Base-by-base conservation (phyloP, 1,140 invertebrate genomes). In the Augochlora pura region DNA sequence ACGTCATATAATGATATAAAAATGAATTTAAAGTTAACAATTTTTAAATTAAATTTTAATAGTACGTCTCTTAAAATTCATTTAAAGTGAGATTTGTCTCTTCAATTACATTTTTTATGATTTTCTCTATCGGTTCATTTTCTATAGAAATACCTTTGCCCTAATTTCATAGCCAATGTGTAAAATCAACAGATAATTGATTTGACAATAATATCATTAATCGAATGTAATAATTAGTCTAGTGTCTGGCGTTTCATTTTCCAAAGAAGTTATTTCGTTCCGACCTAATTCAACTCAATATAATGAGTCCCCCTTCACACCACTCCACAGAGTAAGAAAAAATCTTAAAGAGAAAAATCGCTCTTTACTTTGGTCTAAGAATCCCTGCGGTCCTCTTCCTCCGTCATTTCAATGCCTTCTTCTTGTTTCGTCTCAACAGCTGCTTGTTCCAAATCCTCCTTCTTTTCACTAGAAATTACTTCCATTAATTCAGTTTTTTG, bases 321-420 rank as follows among this genome's bases (percentile, higher is more conserved):
- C 76, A 78, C 76, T 78, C 68, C 76, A 64, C 68, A 72, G 76
- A 78, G 76, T 78, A 64, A 78, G 60, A 71, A 78, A 78, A 65
- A 78, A 72, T 72, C 18, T 78, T 57, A 72, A 78, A 69, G 65
- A 78, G 60, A 77, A 77, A 72, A 78, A 78, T 78, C 60, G 76
- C 76, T 78, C 38, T 78, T 78, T 78, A 78, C 76, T 78, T 78
- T 78, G 76, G 76, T 78, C 76, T 78, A 78, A 78, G 76, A 78
- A 72, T 78, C 76, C 76, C 76, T 78, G 76, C 69, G 32, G 63
- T 78, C 79, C 66, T 77, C 78, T 77, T 81, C 72, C 54, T 73
- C 79, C 54, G 25, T 76, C 46, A 57, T 81, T 76, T 57, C 59
- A 62, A 59, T 21, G 27, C 25, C 42, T 70, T 77, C 21, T 57